These are phyloP conservation scores for Mythimna loreyi DNA, from an alignment of 2,888 invertebrate species.

Conservation along the genomic window DNA sequence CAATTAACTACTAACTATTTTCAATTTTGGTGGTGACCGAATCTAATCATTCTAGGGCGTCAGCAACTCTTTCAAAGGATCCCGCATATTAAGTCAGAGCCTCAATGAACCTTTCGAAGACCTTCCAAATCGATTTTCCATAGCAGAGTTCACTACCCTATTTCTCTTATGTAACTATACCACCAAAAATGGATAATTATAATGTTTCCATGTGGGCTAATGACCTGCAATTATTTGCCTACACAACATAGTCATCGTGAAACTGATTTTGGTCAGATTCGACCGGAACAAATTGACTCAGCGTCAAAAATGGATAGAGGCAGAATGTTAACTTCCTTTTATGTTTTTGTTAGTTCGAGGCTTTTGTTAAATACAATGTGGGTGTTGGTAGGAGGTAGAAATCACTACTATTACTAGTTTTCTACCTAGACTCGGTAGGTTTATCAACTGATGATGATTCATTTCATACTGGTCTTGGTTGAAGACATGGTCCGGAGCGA, in stretches of 20 bases:
- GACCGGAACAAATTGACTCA: conserved; percentile 29
- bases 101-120: background rate
- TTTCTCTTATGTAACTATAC: conserved; percentile 2
- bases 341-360: conserved; percentile 1
- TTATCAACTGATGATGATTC: too few relatives aligned
- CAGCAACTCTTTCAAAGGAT: too few relatives aligned
- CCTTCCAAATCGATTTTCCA: background rate
- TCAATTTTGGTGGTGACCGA: too few relatives aligned
- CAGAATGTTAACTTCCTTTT: background rate
- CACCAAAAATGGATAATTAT: conserved; percentile 21
- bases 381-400: background rate
- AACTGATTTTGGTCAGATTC: conserved; percentile 33
- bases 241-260: conserved; percentile 38
- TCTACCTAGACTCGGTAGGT: too few relatives aligned
- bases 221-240: conserved; percentile 41
- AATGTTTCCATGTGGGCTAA: conserved; percentile 20
- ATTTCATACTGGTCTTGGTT: too few relatives aligned
- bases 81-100: too few relatives aligned
- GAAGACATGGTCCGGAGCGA: too few relatives aligned
- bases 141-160: background rate
- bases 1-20: too few relatives aligned
- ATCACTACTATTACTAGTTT: too few relatives aligned
- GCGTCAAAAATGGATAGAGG: conserved; percentile 11
- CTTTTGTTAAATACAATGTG: background rate
- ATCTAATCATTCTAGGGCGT: too few relatives aligned